Conservation (phyloP, 2,113 vertebrate species). For the Gallinago undulata region DNA sequence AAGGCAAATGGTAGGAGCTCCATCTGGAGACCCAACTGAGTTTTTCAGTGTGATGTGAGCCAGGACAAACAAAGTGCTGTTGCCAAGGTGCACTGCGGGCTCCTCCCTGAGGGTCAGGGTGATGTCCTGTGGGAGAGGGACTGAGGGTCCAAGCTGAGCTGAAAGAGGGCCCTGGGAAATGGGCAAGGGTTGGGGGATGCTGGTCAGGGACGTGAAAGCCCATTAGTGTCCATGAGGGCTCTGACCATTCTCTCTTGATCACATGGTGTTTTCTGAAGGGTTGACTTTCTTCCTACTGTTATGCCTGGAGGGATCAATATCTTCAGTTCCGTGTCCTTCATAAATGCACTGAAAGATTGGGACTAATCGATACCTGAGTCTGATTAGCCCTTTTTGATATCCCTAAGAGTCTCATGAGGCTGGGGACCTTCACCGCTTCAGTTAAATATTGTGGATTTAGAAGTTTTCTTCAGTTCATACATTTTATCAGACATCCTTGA, state of each 20-base stretch:
- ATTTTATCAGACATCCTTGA: neutral
- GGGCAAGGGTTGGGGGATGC: neutral
- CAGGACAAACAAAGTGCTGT: neutral
- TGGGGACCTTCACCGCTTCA: neutral
- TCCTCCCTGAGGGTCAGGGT: neutral
- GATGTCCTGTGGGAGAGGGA: neutral
- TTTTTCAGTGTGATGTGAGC: accelerated
- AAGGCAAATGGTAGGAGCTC: neutral
- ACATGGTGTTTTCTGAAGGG: neutral
- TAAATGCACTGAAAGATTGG: neutral
- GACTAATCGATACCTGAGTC: neutral
- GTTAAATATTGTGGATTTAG: neutral
- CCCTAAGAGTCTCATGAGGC: neutral
- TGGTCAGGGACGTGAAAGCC: neutral
- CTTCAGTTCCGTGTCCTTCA: neutral
- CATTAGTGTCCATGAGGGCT: neutral
- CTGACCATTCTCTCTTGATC: neutral
- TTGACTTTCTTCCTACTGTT: neutral
- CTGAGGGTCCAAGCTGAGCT: neutral
- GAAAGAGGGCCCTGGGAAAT: too few relatives aligned
- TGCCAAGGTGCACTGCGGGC: neutral
- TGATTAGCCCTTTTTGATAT: neutral
- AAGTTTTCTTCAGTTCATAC: neutral
- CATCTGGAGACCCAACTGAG: accelerated
- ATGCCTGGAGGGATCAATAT: neutral